phyloP scores from a whole-genome alignment of 2,113 vertebrate genomes.

The Erythrocercus mccallii region DNA sequence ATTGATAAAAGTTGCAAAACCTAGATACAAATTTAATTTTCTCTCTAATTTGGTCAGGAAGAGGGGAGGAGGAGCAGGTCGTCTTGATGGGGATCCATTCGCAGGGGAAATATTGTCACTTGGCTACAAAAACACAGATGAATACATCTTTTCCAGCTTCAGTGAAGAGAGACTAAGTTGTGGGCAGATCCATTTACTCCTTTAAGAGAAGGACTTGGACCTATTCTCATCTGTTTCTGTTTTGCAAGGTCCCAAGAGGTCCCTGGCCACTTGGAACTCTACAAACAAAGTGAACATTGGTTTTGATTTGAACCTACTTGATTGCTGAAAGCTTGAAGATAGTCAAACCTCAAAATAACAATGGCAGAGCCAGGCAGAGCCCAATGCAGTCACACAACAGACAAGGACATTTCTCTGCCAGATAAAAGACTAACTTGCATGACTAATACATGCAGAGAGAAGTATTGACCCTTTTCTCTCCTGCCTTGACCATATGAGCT shows the following conservation, averaged over 20 bases:
- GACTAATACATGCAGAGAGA: neutral
- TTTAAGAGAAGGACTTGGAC: neutral
- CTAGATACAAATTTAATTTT: neutral
- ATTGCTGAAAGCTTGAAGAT: neutral
- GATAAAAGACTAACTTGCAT: neutral
- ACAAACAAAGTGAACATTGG: accelerated
- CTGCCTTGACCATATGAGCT: neutral
- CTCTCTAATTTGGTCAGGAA: neutral
- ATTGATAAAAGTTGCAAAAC: neutral
- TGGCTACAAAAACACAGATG: neutral
- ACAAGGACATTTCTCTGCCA: neutral
- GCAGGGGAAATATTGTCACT: neutral
- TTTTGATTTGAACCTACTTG: neutral
- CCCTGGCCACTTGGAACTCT: neutral
- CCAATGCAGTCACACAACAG: neutral
- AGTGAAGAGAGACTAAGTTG: neutral
- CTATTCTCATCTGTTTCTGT: neutral
- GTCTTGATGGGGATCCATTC: neutral
- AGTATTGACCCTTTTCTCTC: neutral
- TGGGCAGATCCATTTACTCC: neutral
- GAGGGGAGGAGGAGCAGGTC: accelerated
- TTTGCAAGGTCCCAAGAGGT: neutral
- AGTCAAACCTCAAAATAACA: neutral
- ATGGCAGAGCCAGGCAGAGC: neutral
- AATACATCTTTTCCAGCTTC: neutral